Evolutionary conservation across 1,140 invertebrate species (phyloP), one percentile per base, ranked within the genome.

Genomic region (Drosophila punjabiensis): DNA sequence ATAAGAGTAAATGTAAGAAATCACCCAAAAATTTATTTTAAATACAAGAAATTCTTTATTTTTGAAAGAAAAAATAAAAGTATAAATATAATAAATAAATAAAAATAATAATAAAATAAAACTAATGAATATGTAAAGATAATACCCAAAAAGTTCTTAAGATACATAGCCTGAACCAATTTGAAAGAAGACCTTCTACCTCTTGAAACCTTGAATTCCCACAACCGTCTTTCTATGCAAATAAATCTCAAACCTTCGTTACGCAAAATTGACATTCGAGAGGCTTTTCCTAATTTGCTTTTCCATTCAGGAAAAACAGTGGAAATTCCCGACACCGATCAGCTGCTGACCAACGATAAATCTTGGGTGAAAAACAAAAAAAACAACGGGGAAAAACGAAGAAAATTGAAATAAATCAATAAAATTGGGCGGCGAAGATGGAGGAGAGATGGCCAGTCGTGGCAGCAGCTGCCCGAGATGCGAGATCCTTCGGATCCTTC

Each of bases 371-470:
- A 37, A 14, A n/a, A n/a, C n/a, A n/a, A n/a, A n/a, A 52, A 56
- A 59, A 59, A 65, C 56, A 24, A 11, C 7, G 20, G 47, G 18
- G 1, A 48, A 48, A 48, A 71, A 45, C n/a, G 55, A 77, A 43
- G 75, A 50, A 69, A 62, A 47, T 66, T 62, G 52, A 66, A 85
- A 85, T 85, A 86, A 85, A 85, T 85, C 82, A 85, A 86, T 85
- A 69, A 77, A 45, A 81, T 83, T 78, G 66, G 58, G 68, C 68
- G 47, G 56, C n/a, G 55, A 45, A 32, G 47, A 14, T n/a, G 35
- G 35, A 45, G 52, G 32, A 50, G 61, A 67, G 52, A 48, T 60
- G 67, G 67, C 67, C 63, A 73, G 33, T 47, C 9, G 28, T 5
- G 9, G 41, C 11, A 60, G 70, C 71, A 43, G 69, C 70, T 37